These are phyloP conservation scores for Drosophila jambulina DNA, from an alignment of 1,140 invertebrate species.

Conservation along the genomic window DNA sequence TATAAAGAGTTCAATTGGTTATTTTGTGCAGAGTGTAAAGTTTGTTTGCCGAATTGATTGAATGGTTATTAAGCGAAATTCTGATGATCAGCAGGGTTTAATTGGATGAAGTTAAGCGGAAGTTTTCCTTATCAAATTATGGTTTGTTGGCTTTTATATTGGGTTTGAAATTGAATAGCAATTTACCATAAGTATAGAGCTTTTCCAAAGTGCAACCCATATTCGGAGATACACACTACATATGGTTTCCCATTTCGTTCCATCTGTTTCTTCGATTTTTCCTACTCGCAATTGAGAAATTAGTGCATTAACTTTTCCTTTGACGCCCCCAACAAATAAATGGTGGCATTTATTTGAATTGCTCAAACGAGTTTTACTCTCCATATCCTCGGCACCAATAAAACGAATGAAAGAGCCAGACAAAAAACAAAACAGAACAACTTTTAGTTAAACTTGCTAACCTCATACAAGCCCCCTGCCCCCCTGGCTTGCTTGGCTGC, in stretches of 20 bases:
- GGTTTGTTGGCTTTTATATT: neutral
- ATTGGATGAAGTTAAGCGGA: conserved; percentile 13
- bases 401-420: conserved; percentile 35
- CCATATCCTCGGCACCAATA: conserved; percentile 45
- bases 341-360: conserved; percentile 79
- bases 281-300: conserved; percentile 71
- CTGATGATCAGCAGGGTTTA: conserved; percentile 13
- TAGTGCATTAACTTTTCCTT: conserved; percentile 78
- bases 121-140: neutral
- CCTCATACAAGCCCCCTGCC: conserved; percentile 25
- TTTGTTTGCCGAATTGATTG: conserved; percentile 30
- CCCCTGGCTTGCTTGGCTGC: conserved; percentile 51
- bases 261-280: conserved; percentile 11
- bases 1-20: conserved; percentile 42
- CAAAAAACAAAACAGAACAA: conserved; percentile 53
- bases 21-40: conserved; percentile 29
- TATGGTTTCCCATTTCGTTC: neutral
- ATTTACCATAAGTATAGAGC: neutral
- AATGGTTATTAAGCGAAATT: conserved; percentile 45
- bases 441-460: conserved; percentile 70
- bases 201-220: conserved; percentile 7
- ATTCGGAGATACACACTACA: neutral
- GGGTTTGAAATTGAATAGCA: neutral
- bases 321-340: conserved; percentile 77
- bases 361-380: conserved; percentile 67